These are phyloP conservation scores for Pogona vitticeps DNA, from an alignment of 2,113 vertebrate species.

Conservation along the genomic window DNA sequence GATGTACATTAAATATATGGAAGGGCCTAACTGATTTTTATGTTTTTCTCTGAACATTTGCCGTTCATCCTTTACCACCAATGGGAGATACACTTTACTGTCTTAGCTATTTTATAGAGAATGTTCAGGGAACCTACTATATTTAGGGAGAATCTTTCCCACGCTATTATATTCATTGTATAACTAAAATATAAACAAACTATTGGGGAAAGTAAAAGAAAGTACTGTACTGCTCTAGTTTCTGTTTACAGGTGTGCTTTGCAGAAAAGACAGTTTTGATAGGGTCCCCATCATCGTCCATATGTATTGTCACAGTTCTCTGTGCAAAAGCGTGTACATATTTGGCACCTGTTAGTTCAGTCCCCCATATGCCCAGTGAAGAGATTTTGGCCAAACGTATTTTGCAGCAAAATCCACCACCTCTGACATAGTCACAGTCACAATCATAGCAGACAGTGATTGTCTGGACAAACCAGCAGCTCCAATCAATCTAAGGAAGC, in stretches of 20 bases:
- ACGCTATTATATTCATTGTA: not conserved
- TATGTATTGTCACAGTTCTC: not conserved
- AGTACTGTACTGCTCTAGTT: not conserved
- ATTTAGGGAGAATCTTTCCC: not conserved
- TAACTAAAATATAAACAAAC: not conserved
- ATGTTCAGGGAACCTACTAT: too few relatives aligned
- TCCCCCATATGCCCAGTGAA: too few relatives aligned
- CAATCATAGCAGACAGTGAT: not conserved
- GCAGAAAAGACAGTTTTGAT: not conserved
- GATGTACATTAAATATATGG: not conserved
- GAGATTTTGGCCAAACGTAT: not conserved
- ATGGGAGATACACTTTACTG: not conserved
- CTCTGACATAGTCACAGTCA: too few relatives aligned
- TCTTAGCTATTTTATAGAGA: too few relatives aligned
- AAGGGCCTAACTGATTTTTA: not conserved
- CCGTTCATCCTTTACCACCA: not conserved
- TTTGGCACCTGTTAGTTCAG: not conserved
- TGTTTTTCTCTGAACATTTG: not conserved
- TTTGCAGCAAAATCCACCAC: too few relatives aligned
- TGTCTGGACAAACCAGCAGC: not conserved
- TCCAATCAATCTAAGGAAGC: not conserved
- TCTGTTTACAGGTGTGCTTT: not conserved
- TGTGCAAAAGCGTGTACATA: not conserved
- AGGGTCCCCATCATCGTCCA: not conserved
- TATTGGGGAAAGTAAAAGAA: not conserved